Conservation (phyloP, 1,140 invertebrate genomes). For the Whitmania pigra region DNA sequence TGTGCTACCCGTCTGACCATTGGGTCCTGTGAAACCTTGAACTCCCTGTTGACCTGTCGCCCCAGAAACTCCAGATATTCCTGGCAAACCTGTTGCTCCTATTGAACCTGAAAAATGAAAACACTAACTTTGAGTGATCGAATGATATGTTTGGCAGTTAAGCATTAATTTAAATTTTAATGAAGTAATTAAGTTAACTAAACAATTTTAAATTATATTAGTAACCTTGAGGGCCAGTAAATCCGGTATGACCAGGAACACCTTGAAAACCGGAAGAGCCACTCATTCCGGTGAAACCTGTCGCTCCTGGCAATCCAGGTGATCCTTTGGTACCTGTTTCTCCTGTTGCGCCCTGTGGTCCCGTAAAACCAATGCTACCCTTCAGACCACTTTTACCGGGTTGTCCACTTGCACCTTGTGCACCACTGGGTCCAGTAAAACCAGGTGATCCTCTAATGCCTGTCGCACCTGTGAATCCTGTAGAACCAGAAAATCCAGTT, state of each 20-base stretch:
- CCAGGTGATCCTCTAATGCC: conserved; percentile 25
- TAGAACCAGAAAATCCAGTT: background rate
- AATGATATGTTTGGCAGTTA: too few relatives aligned
- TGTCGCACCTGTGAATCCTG: conserved; percentile 25
- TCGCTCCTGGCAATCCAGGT: background rate
- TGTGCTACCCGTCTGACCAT: conserved; percentile 1
- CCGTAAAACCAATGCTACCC: background rate
- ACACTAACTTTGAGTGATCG: too few relatives aligned
- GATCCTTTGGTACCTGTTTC: conserved; percentile 4
- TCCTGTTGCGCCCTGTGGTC: conserved; percentile 3
- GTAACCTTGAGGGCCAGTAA: background rate
- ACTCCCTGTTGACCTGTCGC: conserved; percentile 9
- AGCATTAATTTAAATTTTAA: too few relatives aligned
- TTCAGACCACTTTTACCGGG: conserved; percentile 38
- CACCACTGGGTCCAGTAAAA: conserved; percentile 24
- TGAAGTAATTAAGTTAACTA: too few relatives aligned
- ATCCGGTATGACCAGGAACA: conserved; percentile 5
- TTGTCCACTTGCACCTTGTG: conserved; percentile 30
- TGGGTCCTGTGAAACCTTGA: background rate
- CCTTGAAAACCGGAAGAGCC: conserved; percentile 8
- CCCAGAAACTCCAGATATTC: conserved; percentile 1
- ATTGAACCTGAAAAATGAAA: conserved; percentile 4
- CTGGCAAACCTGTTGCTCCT: conserved; percentile 5
- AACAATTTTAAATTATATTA: too few relatives aligned
- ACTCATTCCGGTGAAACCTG: background rate